These are phyloP conservation scores for Sphyrna mokarran DNA, from an alignment of 2,113 vertebrate species.

Conservation along the genomic window DNA sequence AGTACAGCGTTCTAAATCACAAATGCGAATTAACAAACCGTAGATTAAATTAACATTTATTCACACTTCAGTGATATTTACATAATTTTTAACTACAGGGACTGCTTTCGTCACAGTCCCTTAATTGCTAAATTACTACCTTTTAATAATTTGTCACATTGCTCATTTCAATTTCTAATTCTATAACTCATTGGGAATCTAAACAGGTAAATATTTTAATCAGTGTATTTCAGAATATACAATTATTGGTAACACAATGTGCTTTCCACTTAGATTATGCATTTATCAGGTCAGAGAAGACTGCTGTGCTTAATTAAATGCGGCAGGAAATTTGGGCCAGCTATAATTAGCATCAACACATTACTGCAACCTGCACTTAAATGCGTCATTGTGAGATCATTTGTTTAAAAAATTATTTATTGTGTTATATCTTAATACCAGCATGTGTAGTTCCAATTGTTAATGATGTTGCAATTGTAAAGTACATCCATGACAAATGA, in stretches of 20 bases:
- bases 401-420: background rate
- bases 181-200: background rate
- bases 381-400: background rate
- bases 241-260: too few relatives aligned
- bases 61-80: conserved; percentile 1
- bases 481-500: background rate
- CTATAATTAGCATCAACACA: background rate
- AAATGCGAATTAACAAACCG: background rate
- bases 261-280: background rate
- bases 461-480: background rate
- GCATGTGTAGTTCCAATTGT: background rate
- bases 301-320: background rate
- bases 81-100: background rate
- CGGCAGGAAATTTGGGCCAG: background rate
- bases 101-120: background rate
- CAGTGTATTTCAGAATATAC: conserved; percentile 18
- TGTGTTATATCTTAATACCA: background rate
- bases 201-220: background rate
- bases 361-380: background rate
- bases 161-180: conserved; percentile 20
- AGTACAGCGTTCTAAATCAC: background rate
- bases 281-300: background rate
- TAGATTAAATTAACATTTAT: conserved; percentile 15
- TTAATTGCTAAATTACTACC: background rate
- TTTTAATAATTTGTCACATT: background rate